phyloP scores from a whole-genome alignment of 2,888 invertebrate genomes.

The Dicranocentrus wangi region DNA sequence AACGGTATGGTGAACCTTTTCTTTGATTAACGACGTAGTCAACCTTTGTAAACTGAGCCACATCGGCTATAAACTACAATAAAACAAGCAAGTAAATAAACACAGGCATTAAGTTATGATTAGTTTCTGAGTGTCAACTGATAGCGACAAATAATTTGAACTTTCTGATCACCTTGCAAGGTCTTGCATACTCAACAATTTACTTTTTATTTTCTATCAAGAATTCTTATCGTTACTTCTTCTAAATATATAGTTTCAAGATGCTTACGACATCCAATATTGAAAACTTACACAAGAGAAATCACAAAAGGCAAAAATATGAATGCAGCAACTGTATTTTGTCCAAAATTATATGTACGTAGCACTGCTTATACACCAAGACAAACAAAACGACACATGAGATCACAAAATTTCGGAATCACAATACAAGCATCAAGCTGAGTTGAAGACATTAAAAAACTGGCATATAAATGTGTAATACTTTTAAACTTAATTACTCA shows the following conservation, averaged over 20 bases:
- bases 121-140: no score
- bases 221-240: not conserved
- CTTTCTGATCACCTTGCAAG: no score
- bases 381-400: constrained; percentile 23
- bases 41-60: no score
- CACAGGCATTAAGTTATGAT: no score
- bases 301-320: not conserved
- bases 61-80: no score
- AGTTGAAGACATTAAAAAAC: constrained; percentile 31
- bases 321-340: not conserved
- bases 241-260: not conserved
- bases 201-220: constrained; percentile 5
- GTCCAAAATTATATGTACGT: not conserved
- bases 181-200: constrained; percentile 8
- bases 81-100: no score
- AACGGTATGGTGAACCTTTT: no score
- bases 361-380: constrained; percentile 1
- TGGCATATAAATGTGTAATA: constrained; percentile 29
- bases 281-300: not conserved
- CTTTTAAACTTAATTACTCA: constrained; percentile 27
- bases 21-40: no score
- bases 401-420: constrained; percentile 55
- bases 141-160: no score
- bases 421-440: constrained; percentile 35
- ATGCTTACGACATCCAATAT: not conserved